These are phyloP conservation scores for Orthosia incerta DNA, from an alignment of 2,888 invertebrate species.

Conservation along the genomic window DNA sequence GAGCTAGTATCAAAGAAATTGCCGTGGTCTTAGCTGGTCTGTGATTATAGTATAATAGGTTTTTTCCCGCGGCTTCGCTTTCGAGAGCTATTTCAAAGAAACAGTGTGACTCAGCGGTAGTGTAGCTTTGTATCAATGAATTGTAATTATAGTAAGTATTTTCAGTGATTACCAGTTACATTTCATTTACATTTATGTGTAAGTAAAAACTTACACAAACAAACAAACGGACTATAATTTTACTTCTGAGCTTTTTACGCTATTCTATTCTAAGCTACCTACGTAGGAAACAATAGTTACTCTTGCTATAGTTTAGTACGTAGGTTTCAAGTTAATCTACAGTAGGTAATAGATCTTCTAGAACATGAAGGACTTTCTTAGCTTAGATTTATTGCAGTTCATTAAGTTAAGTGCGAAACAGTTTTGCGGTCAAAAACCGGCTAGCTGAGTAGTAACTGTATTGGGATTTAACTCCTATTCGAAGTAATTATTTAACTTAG, in stretches of 20 bases:
- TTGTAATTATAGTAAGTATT: too few species aligned
- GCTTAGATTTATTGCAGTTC: slow-evolving; percentile 19
- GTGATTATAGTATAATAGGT: not conserved
- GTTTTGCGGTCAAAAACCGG: not conserved
- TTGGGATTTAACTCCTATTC: not conserved
- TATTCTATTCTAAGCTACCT: too few species aligned
- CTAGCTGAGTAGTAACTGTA: not conserved
- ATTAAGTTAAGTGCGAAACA: slow-evolving; percentile 10
- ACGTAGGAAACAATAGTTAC: not conserved
- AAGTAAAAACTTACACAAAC: too few species aligned
- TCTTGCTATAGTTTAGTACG: not conserved
- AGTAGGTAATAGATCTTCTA: not conserved
- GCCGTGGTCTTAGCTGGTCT: not conserved
- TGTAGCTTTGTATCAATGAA: too few species aligned
- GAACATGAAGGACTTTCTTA: not conserved
- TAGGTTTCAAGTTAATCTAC: not conserved
- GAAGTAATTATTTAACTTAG: not conserved
- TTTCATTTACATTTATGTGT: too few species aligned
- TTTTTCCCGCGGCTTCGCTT: too few species aligned
- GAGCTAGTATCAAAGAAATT: slow-evolving; percentile 19
- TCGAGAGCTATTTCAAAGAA: too few species aligned
- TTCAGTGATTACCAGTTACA: too few species aligned
- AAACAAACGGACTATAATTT: too few species aligned
- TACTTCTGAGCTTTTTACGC: too few species aligned
- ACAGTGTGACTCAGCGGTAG: too few species aligned